Conservation (phyloP, 2,888 invertebrate genomes). For the Belgica antarctica region DNA sequence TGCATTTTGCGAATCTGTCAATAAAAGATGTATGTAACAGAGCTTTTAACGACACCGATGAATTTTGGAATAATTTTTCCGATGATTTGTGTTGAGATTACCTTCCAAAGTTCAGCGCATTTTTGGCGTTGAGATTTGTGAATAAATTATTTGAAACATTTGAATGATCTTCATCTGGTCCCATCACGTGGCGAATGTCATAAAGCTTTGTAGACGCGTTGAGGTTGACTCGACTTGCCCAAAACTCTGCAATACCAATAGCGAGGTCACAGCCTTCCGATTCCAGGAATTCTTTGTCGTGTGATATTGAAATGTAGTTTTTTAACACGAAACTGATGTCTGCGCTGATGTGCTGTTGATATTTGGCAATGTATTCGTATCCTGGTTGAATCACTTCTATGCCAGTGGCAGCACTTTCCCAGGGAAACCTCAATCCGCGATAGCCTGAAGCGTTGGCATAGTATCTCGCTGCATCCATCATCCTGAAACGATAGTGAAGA, state of each 20-base stretch:
- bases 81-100: too few species aligned
- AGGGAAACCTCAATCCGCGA: slow-evolving; percentile 63
- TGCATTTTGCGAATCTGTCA: neutral
- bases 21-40: neutral
- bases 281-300: slow-evolving; percentile 49
- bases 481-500: slow-evolving; percentile 53
- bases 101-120: slow-evolving; percentile 60
- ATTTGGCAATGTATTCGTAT: slow-evolving; percentile 59
- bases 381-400: slow-evolving; percentile 62
- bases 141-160: slow-evolving; percentile 61
- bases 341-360: slow-evolving; percentile 61
- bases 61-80: too few species aligned
- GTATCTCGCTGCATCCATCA: slow-evolving; percentile 57
- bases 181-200: slow-evolving; percentile 62
- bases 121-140: slow-evolving; percentile 61
- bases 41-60: too few species aligned
- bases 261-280: slow-evolving; percentile 59
- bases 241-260: slow-evolving; percentile 61
- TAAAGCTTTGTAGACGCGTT: slow-evolving; percentile 56
- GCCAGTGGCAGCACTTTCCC: slow-evolving; percentile 65
- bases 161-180: slow-evolving; percentile 63
- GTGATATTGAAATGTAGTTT: slow-evolving; percentile 49
- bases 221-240: slow-evolving; percentile 59
- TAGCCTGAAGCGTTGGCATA: slow-evolving; percentile 58
- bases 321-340: slow-evolving; percentile 59